Percentiles rank a stretch among this genome's conserved stretches.
Conservation (phyloP, 2,888 invertebrate species). For the Tetragonula carbonaria region DNA sequence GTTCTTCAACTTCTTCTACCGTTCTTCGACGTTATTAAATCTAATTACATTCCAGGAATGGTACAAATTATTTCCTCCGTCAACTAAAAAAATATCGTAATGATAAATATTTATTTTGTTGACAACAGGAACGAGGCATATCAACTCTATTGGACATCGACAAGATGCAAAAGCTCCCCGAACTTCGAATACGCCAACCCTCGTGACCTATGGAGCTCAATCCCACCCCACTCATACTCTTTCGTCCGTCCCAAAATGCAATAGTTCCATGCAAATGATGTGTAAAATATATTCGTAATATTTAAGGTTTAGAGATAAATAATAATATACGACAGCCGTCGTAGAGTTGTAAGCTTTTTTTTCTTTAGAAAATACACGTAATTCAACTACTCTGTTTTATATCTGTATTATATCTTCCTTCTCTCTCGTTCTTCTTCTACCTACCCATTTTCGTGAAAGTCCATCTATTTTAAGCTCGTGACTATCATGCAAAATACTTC, state of each 20-base stretch:
- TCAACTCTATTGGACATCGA: constrained; percentile 90
- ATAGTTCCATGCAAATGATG: constrained; percentile 39
- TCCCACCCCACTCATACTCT: background rate
- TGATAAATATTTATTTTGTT: background rate
- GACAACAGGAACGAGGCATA: constrained; percentile 87
- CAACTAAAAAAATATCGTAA: background rate
- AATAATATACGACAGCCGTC: constrained; percentile 15
- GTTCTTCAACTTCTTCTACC: background rate
- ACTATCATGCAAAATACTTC: constrained; percentile 12
- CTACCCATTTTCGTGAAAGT: constrained; percentile 7
- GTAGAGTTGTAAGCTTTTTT: constrained; percentile 54
- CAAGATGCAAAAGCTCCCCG: constrained; percentile 81
- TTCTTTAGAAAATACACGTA: constrained; percentile 58
- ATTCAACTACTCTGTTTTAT: constrained; percentile 32
- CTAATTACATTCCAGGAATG: background rate
- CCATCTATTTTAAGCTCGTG: constrained; percentile 45
- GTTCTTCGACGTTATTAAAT: background rate
- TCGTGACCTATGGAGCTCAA: constrained; percentile 45
- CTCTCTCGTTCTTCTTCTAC: background rate
- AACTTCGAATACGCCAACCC: constrained; percentile 71
- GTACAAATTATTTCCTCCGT: background rate
- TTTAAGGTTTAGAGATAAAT: constrained; percentile 54
- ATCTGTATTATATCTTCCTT: background rate
- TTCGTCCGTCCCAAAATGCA: constrained; percentile 35
- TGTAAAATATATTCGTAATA: constrained; percentile 63